Evolutionary conservation across 2,888 invertebrate genomes (phyloP).

Genomic region (Trypoxylon attenuatum): DNA sequence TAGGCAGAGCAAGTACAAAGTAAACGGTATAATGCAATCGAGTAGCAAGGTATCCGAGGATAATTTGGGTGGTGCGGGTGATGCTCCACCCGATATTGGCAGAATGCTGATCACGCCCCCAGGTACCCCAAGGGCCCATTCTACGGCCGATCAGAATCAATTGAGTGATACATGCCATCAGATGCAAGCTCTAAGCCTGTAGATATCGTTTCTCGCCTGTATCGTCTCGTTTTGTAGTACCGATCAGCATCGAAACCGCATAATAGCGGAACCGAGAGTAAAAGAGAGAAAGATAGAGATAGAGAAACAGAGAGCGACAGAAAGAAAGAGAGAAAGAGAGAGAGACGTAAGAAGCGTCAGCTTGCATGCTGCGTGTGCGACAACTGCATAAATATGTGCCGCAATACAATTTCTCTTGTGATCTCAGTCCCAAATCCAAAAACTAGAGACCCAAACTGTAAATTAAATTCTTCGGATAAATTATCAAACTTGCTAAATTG

Average conservation of each 20-base stretch:
- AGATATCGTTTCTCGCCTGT: conserved; percentile 28
- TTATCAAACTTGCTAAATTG: conserved; percentile 53
- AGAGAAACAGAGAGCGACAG: too few relatives aligned
- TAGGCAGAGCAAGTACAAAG: conserved; percentile 65
- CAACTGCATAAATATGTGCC: conserved; percentile 12
- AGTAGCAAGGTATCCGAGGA: conserved; percentile 59
- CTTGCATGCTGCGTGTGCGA: neutral
- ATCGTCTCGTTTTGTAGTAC: conserved; percentile 11
- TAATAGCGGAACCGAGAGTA: neutral
- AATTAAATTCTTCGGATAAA: conserved; percentile 42
- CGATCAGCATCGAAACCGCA: neutral
- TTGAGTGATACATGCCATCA: conserved; percentile 71
- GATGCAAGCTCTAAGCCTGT: conserved; percentile 69
- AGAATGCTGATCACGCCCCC: conserved; percentile 70
- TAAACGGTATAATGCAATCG: conserved; percentile 65
- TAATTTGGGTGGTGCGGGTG: conserved; percentile 66
- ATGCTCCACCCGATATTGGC: conserved; percentile 58
- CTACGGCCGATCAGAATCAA: conserved; percentile 61
- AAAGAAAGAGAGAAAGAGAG: too few relatives aligned
- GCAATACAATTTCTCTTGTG: conserved; percentile 40
- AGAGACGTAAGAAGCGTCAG: too few relatives aligned
- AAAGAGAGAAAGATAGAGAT: too few relatives aligned
- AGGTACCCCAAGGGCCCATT: conserved; percentile 63
- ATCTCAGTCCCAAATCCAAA: conserved; percentile 51
- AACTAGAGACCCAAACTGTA: conserved; percentile 39